phyloP scores from a whole-genome alignment of 2,113 vertebrate genomes.

The Balaenoptera acutorostrata region DNA sequence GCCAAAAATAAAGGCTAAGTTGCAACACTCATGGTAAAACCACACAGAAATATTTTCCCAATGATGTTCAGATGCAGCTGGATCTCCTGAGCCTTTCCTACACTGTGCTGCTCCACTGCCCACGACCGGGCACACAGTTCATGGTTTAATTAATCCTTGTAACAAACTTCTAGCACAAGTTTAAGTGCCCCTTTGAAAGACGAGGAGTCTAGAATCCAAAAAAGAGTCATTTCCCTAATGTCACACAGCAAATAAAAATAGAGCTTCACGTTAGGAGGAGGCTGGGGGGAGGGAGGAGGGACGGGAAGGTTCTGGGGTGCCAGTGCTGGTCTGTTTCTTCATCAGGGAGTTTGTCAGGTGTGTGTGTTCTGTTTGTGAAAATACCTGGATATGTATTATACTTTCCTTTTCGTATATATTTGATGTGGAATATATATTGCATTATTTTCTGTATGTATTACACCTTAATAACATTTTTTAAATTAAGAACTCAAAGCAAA shows the following conservation, averaged over 20 bases:
- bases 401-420: neutral
- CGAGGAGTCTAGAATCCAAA: neutral
- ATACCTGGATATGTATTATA: neutral
- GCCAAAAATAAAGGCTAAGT: neutral
- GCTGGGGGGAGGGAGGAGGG: rapidly evolving
- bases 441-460: neutral
- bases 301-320: neutral
- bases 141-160: rapidly evolving
- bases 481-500: neutral
- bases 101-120: rapidly evolving
- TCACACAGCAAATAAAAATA: neutral
- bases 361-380: neutral
- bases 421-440: neutral
- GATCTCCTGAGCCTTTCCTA: neutral
- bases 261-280: neutral
- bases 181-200: neutral
- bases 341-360: neutral
- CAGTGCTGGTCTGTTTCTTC: rapidly evolving
- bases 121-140: neutral
- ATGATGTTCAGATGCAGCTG: neutral
- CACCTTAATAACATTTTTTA: neutral
- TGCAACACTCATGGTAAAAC: neutral
- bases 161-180: neutral
- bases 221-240: neutral
- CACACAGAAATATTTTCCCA: neutral